A percentile compares a stretch with the other conserved stretches of the same genome.
These are phyloP conservation scores for Drosophila meridionalis DNA, from an alignment of 2,888 invertebrate species.

Conservation along the genomic window DNA sequence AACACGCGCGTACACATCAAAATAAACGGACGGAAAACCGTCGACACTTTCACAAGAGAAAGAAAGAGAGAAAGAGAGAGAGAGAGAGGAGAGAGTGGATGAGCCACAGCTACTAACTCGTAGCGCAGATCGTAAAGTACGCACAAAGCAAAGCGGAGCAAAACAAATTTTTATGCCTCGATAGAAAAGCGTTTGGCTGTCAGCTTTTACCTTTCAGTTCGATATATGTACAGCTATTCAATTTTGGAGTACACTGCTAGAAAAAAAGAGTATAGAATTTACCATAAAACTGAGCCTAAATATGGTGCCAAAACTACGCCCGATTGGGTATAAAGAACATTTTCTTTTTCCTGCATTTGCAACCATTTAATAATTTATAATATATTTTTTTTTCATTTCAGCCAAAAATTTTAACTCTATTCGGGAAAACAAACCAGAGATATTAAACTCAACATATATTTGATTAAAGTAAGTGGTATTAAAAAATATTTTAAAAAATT, in stretches of 20 bases:
- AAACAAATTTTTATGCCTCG: constrained; percentile 39
- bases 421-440: background rate
- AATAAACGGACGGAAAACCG: constrained; percentile 21
- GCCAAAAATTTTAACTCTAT: background rate
- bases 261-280: background rate
- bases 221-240: constrained; percentile 13
- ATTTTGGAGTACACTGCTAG: constrained; percentile 3
- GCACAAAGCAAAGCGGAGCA: constrained; percentile 36
- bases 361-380: too few relatives aligned
- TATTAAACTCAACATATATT: background rate
- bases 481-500: too few relatives aligned
- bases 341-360: too few relatives aligned
- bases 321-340: too few relatives aligned
- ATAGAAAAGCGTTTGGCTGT: constrained; percentile 41
- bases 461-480: background rate
- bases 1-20: constrained; percentile 43
- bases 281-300: too few relatives aligned
- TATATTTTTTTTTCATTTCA: background rate
- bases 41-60: constrained; percentile 24
- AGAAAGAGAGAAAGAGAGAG: background rate
- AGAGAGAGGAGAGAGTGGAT: background rate
- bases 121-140: constrained; percentile 43
- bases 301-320: too few relatives aligned
- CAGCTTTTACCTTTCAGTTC: constrained; percentile 26
- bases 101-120: constrained; percentile 3